Percentiles rank a stretch among this genome's conserved stretches.
These are phyloP conservation scores for Coilia nasus DNA, from an alignment of 2,797 vertebrate genomes.

Conservation along the genomic window DNA sequence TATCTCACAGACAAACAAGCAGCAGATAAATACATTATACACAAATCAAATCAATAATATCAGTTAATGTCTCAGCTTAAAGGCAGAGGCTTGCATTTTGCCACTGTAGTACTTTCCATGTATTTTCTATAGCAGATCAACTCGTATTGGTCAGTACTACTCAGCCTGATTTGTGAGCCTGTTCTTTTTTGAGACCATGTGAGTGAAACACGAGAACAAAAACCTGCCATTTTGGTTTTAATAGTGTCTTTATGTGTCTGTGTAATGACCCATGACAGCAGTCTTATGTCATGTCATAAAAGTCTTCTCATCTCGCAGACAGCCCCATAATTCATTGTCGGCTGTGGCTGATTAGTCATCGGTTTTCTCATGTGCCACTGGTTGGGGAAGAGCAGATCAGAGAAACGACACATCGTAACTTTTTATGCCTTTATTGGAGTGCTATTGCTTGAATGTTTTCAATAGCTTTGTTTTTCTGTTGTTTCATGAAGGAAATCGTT, in stretches of 20 bases:
- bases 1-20: not conserved
- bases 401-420: not conserved
- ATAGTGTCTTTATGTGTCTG: constrained; percentile 42
- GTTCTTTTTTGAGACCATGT: not conserved
- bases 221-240: constrained; percentile 36
- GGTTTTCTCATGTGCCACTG: constrained; percentile 13
- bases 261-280: constrained; percentile 52
- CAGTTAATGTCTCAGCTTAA: not conserved
- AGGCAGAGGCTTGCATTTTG: not conserved
- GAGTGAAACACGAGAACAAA: not conserved
- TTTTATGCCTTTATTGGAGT: not conserved
- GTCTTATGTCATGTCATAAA: constrained; percentile 48
- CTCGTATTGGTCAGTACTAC: not conserved
- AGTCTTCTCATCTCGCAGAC: constrained; percentile 38
- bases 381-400: not conserved
- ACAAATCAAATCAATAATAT: not conserved
- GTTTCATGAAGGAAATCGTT: not conserved
- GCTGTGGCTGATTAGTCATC: not conserved
- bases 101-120: not conserved
- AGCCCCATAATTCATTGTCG: constrained; percentile 44
- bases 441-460: not conserved
- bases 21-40: too few relatives aligned
- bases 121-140: not conserved
- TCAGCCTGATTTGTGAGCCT: not conserved
- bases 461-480: not conserved